These are phyloP conservation scores for Hymenochirus boettgeri DNA, from an alignment of 2,113 vertebrate species.

Conservation along the genomic window DNA sequence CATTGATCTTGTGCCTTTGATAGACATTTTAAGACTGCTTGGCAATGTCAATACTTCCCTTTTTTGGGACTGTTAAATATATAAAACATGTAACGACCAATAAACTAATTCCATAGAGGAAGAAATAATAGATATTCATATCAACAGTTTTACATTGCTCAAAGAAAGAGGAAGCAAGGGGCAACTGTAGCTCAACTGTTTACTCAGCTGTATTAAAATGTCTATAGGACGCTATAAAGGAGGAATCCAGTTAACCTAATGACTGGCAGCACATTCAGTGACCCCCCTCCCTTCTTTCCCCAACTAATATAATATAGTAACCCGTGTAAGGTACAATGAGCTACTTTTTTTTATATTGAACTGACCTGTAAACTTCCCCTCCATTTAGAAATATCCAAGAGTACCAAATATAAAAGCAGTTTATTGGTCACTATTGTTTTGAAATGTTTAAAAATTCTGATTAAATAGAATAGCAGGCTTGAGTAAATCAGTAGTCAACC, in stretches of 20 bases:
- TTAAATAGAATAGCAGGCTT: too few relatives aligned
- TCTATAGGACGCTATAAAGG: constrained; percentile 8
- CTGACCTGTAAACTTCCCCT: too few relatives aligned
- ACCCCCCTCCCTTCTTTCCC: background rate
- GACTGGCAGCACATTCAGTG: background rate
- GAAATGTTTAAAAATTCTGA: too few relatives aligned
- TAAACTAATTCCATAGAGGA: constrained; percentile 5
- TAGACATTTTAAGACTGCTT: constrained; percentile 11
- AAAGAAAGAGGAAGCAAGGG: constrained; percentile 28
- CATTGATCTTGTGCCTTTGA: too few relatives aligned
- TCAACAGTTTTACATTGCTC: constrained; percentile 3
- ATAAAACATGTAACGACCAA: constrained; percentile 4
- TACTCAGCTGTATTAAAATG: constrained; percentile 21
- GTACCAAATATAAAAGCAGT: too few relatives aligned
- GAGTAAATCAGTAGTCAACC: too few relatives aligned
- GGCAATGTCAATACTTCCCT: constrained; percentile 20
- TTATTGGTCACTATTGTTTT: too few relatives aligned
- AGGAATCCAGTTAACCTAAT: background rate
- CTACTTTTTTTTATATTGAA: too few relatives aligned
- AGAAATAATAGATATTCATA: constrained; percentile 14
- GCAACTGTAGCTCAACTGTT: constrained; percentile 20
- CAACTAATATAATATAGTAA: too few relatives aligned
- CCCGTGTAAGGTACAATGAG: too few relatives aligned
- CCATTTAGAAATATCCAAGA: too few relatives aligned
- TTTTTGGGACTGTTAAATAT: constrained; percentile 6